Conservation (phyloP, 1,140 invertebrate genomes). For the Sinonovacula constricta region DNA sequence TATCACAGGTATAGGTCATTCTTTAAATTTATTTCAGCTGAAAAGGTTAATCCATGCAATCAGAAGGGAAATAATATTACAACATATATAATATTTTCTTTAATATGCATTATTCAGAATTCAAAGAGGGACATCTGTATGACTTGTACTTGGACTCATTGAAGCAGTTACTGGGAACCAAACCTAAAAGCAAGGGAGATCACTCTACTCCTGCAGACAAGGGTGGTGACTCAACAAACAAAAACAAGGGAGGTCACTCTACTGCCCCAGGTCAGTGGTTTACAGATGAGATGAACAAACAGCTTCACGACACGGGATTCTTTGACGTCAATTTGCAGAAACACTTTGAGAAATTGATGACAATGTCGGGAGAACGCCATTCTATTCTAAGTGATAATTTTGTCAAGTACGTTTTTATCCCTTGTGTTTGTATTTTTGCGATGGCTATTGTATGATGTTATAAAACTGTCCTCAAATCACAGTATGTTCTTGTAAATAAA, state of each 20-base stretch:
- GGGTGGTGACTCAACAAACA: slow-evolving; percentile 2
- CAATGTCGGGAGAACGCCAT: slow-evolving; percentile 9
- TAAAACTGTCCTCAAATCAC: no score
- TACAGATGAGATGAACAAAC: slow-evolving; percentile 55
- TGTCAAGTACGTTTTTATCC: slow-evolving; percentile 8
- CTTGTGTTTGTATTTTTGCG: no score
- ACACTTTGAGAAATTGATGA: slow-evolving; percentile 68
- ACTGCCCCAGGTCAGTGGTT: slow-evolving; percentile 29
- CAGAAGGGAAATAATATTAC: no score
- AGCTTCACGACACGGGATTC: slow-evolving; percentile 61
- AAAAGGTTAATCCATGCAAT: no score
- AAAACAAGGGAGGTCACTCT: background rate
- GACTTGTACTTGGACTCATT: slow-evolving; percentile 63
- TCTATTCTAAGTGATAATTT: slow-evolving; percentile 29
- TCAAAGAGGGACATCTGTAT: slow-evolving; percentile 61
- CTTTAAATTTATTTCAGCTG: no score
- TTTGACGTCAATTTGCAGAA: slow-evolving; percentile 67
- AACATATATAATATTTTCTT: no score
- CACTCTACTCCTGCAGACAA: no score
- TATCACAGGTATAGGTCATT: no score
- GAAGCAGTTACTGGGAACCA: slow-evolving; percentile 59
- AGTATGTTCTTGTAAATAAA: no score
- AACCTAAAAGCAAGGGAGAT: background rate
- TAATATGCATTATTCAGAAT: slow-evolving; percentile 63
- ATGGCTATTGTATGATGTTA: no score